phyloP scores from a whole-genome alignment of 1,140 invertebrate species.

The Cyclargus thomasi region DNA sequence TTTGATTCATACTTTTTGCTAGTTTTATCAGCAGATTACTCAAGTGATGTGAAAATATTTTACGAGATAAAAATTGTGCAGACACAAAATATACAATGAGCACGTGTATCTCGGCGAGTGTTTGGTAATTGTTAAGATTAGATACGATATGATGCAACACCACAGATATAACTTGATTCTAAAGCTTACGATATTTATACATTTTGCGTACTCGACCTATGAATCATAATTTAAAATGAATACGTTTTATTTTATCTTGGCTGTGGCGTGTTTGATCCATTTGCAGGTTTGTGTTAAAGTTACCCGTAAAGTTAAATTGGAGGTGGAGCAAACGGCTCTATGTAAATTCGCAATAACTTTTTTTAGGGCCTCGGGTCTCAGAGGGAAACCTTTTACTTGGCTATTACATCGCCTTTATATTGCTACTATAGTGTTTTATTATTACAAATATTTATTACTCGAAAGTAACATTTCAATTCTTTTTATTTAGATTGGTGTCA shows the following conservation, averaged over 20 bases:
- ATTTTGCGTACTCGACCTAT: constrained; percentile 4
- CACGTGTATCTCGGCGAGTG: background rate
- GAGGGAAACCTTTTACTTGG: background rate
- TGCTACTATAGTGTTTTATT: background rate
- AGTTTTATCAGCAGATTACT: background rate
- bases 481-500: background rate
- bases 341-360: background rate
- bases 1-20: background rate
- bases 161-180: constrained; percentile 13
- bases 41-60: background rate
- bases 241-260: constrained; percentile 2
- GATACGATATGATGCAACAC: background rate
- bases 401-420: background rate
- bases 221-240: constrained; percentile 10
- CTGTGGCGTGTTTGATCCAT: background rate
- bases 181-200: constrained; percentile 10
- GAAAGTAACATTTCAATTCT: background rate
- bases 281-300: background rate
- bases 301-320: background rate
- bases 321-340: background rate
- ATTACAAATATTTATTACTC: too few species aligned
- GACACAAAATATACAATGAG: background rate
- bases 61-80: background rate
- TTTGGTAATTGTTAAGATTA: constrained; percentile 14
- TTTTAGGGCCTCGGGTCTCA: background rate